Percentiles rank a stretch among this genome's conserved stretches.
Conservation (phyloP, 2,113 vertebrate species). For the Athene noctua region DNA sequence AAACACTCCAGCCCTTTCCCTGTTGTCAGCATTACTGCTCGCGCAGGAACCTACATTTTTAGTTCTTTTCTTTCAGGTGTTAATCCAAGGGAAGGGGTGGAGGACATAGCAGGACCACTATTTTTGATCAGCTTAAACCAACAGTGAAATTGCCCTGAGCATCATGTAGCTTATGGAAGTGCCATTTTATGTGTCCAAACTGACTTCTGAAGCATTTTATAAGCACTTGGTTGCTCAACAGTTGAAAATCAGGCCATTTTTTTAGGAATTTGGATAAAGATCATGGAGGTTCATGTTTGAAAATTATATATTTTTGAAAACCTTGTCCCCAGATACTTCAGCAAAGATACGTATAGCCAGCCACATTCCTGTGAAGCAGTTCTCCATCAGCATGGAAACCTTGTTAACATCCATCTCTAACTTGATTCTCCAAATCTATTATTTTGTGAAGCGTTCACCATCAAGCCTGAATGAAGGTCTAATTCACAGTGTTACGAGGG, state of each 20-base stretch:
- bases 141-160: not conserved
- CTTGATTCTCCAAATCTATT: not conserved
- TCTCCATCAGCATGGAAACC: not conserved
- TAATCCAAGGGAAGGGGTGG: not conserved
- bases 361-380: not conserved
- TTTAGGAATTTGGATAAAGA: not conserved
- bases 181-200: not conserved
- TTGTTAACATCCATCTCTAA: not conserved
- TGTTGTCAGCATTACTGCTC: not conserved
- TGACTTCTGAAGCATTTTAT: not conserved
- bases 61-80: not conserved
- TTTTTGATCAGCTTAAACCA: not conserved
- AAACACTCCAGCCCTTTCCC: not conserved
- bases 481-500: conserved; percentile 7
- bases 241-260: not conserved
- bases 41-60: not conserved
- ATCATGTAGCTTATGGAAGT: not conserved
- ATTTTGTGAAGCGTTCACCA: not conserved
- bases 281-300: not conserved
- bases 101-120: not conserved
- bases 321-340: not conserved
- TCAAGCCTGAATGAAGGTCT: not conserved
- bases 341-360: not conserved
- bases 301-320: not conserved
- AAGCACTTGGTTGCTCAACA: not conserved